phyloP scores from a whole-genome alignment of 1,140 invertebrate species.

The Copidosoma floridanum region DNA sequence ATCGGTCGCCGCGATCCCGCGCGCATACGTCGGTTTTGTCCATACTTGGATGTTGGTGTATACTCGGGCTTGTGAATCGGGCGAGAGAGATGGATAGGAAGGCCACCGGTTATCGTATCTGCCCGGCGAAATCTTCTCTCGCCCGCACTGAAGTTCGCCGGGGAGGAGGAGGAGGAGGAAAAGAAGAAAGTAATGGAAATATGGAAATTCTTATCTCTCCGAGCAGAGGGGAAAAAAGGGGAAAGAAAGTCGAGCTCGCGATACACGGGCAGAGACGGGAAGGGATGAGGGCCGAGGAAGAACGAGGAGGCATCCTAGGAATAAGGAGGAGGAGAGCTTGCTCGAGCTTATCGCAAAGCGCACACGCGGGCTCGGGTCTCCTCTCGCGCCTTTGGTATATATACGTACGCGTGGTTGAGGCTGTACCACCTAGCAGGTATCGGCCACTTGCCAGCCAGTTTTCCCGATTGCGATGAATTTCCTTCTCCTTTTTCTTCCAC shows the following conservation, averaged over 20 bases:
- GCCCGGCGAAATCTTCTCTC: not conserved
- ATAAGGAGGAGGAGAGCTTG: constrained; percentile 20
- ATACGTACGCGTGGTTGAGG: too few species aligned
- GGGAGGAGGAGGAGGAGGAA: not conserved
- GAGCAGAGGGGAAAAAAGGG: not conserved
- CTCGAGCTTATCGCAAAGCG: constrained; percentile 47
- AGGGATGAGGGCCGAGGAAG: not conserved
- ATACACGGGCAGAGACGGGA: constrained; percentile 4
- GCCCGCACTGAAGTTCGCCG: not conserved
- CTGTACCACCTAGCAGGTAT: not conserved
- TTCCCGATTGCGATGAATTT: constrained; percentile 41
- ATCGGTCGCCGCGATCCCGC: too few species aligned
- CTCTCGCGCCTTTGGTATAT: not conserved
- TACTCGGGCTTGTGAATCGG: not conserved
- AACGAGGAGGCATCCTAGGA: too few species aligned
- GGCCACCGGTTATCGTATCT: constrained; percentile 11
- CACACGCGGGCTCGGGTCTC: constrained; percentile 38
- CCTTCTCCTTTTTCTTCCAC: too few species aligned
- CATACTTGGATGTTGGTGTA: not conserved
- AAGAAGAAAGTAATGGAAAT: not conserved
- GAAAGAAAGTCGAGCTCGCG: constrained; percentile 1
- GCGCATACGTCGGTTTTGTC: constrained; percentile 29
- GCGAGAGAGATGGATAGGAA: constrained; percentile 4
- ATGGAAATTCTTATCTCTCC: not conserved
- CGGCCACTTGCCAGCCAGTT: constrained; percentile 32